A percentile compares a stretch with the other conserved stretches of the same genome.
phyloP scores from a whole-genome alignment of 2,888 invertebrate genomes.

The Acleris emargana region DNA sequence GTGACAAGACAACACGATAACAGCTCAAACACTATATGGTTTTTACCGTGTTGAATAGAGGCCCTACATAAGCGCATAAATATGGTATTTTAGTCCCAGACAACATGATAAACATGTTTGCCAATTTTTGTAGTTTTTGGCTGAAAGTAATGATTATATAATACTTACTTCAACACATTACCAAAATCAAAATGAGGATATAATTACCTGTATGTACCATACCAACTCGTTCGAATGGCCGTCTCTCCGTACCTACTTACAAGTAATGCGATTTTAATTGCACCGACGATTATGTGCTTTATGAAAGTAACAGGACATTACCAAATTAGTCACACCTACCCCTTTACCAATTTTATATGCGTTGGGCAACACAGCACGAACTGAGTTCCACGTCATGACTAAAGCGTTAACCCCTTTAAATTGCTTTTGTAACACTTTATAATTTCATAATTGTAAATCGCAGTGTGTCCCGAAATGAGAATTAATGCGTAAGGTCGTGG shows the following conservation, averaged over 20 bases:
- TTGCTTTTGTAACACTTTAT: not conserved
- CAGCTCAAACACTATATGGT: no score
- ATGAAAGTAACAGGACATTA: constrained; percentile 46
- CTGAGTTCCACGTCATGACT: constrained; percentile 13
- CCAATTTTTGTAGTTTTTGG: not conserved
- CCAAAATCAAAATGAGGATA: not conserved
- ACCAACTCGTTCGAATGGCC: constrained; percentile 2
- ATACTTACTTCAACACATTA: not conserved
- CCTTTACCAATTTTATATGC: constrained; percentile 28
- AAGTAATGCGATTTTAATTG: constrained; percentile 60
- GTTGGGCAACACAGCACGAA: not conserved
- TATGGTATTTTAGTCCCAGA: no score
- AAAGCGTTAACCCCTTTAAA: constrained; percentile 24
- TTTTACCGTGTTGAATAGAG: no score
- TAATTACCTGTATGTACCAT: not conserved
- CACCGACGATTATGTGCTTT: constrained; percentile 50
- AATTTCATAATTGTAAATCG: not conserved
- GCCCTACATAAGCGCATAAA: no score
- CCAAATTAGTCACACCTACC: constrained; percentile 43
- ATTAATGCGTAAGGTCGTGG: no score
- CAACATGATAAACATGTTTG: no score
- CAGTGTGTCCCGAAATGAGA: not conserved
- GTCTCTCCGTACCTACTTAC: constrained; percentile 5
- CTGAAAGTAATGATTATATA: not conserved
- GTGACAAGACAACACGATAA: no score